Evolutionary conservation across 2,797 vertebrate genomes (phyloP), one percentile per base, ranked within the genome.

Genomic region (Florisuga fusca): DNA sequence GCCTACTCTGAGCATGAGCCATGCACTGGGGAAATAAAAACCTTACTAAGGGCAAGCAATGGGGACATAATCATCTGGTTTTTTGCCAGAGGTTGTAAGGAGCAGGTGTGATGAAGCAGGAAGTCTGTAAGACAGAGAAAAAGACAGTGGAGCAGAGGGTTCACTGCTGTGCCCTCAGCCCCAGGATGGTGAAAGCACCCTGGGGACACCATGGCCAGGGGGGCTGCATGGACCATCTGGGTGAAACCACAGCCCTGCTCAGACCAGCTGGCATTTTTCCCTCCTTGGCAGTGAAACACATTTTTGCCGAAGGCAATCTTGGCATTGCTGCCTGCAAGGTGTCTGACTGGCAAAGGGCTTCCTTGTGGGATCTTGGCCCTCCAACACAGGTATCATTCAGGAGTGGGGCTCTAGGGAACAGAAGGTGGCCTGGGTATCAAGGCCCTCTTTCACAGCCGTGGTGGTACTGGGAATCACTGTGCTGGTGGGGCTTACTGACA

Each of bases 371-470:
- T 92, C 91, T 91, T 92, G 93, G 93, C 95, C 2, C 4, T 80
- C 82, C 84, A 94, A 89, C 96, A 96, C 84, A 93, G 81, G 33
- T 23, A 73, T 17, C 84, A 83, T 95, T 93, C 89, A 91, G 87
- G 57, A 92, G 61, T 58, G 54, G 55, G 77, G 51, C 58, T 94
- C 89, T 33, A 13, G 87, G 84, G 90, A 94, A 76, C 87, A 89
- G 87, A 64, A 77, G 61, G 82, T 90, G 91, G 81, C 89, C 87
- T 91, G 74, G 62, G 57, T 71, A 83, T 89, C 94, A 95, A 87
- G 87, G 87, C 63, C 8, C 53, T 75, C 87, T 95, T 93, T 94
- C 91, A 92, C 61, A 76, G 78, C 84, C 48, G n/a, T 50, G 75
- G 81, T 25, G 7, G 71, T 20, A 53, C 80, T 87, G 84, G 91